Evolutionary conservation across 2,797 vertebrate genomes (phyloP), one percentile per base, ranked within the genome.

Genomic region (Phylloscopus collybita): DNA sequence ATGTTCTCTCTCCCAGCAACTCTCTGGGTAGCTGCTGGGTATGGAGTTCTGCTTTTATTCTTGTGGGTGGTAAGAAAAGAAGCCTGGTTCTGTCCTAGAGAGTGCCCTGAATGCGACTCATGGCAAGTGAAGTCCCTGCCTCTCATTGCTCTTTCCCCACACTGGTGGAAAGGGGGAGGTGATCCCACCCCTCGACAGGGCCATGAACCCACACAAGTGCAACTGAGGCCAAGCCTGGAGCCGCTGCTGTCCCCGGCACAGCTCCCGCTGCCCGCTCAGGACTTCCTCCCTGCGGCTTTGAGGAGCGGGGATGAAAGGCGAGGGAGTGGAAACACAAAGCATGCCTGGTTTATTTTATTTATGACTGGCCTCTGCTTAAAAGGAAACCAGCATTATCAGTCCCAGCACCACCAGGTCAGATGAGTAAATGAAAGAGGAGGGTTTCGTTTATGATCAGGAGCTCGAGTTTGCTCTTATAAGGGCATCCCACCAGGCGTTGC

Each of bases 281-380:
- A 90, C 67, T 88, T 95, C 86, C 86, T 70, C 64, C 81, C 36
- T 0, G 1, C 0, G 1, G 73, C 95, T 96, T 95, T 92, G 94
- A 95, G 92, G 80, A 80, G 67, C 1, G 0, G n/a, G 86, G 93
- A 95, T 93, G 92, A 96, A 96, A 96, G 95, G 71, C 82, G 20
- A 36, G 72, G 40, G 25, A 40, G 60, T 93, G 83, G 76, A 86
- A 95, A 78, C 91, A 94, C 87, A 93, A 88, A 95, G 80, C 88
- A 29, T 0, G 92, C 86, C 94, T 94, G 92, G 91, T 96, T 97
- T 97, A 85, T 96, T 97, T 97, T 96, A 92, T 85, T 96, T 96
- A 49, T 94, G 92, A 93, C 93, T 90, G 45, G 91, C 34, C 57
- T 85, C 88, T 2, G 18, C 96, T 95, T 96, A 92, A 96, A 96